Base-by-base conservation (phyloP, 1,140 invertebrate species). In the Aphis gossypii region DNA sequence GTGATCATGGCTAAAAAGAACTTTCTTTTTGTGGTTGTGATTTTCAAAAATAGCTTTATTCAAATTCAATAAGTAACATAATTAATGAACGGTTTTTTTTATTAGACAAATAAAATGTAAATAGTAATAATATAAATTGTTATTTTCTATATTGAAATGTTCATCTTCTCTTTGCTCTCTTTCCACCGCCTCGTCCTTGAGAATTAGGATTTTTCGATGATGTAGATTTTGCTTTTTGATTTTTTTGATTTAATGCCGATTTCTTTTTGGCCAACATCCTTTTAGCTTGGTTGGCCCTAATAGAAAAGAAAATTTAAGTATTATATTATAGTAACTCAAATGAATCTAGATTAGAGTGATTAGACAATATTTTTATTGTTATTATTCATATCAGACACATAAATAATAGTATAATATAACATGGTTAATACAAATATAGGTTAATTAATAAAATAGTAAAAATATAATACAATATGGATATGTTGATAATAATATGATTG, bases 211-310 rank as follows among this genome's bases (percentile, higher is more conserved):
- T 92, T 51, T 92, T 92, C 1, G 46, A 92, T 83, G 25, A 38
- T 23, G 46, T 83, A 25, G 90, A 48, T 51, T 92, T 92, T 38
- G 23, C 41, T 46, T 82, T 92, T 92, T 92, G 60, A 48, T 82
- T 46, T 92, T 92, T 92, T 92, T 92, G 60, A 48, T 51, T 92
- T 92, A 35, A 11, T 18, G 44, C n/a, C 14, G 30, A 48, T 92
- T 92, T 92, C n/a, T 92, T 92, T 48, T 76, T 82, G 25, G 25
- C 90, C 68, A 92, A 82, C n/a, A 92, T 83, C 20, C 44, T 92
- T 51, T 92, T 92, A 38, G 90, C 90, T 92, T 92, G 90, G 51
- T 92, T 92, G 38, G 90, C 68, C 35, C 90, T 92, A 38, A 35
- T 68, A 68, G 30, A 20, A 30, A 30, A 60, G 1, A 60, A 41